Evolutionary conservation across 2,888 invertebrate genomes (phyloP), one percentile per base, ranked within the genome.

Genomic region (Julus scanicus): DNA sequence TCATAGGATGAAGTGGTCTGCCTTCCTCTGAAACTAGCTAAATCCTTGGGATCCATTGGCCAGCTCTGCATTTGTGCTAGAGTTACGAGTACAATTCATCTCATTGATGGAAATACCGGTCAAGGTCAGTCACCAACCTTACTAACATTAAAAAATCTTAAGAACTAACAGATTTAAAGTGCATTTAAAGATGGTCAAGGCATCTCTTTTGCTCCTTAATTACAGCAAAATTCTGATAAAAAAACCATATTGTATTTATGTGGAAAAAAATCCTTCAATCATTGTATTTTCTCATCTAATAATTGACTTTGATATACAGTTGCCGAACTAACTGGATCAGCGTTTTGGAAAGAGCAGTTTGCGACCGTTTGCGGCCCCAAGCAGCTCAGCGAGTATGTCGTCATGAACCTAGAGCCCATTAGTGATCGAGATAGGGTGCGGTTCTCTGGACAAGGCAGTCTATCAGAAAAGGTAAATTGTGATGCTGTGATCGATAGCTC

Each of bases 361-460:
- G 94, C 95, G 88, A 94, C 96, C 44, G 95, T 99, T 89, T 98
- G 97, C 91, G 96, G 96, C 91, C 97, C 97, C 0, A 98, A 97
- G 92, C 97, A 98, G 91, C 93, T 99, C 89, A 95, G 95, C 0
- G 97, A 99, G 92, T 99, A 96, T 92, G 94, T 97, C 91, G 97
- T 99, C 0, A 97, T 99, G 96, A 97, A 99, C 91, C 95, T 97
- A 89, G 99, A 99, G 90, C 93, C 94, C 83, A 94, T 97, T 20
- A 94, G 94, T 90, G 94, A 95, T 13, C 94, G 96, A 92, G 96
- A 97, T 90, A 94, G 95, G 90, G 95, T 95, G 91, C 93, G 94
- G 87, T 97, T 97, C 92, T 96, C 97, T 0, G 98, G 98, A 0
- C 97, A 97, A 93, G 98, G 98, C 1, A 93, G 95, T 88, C 94